Conservation (phyloP, 2,113 vertebrate species). For the Solea solea region DNA sequence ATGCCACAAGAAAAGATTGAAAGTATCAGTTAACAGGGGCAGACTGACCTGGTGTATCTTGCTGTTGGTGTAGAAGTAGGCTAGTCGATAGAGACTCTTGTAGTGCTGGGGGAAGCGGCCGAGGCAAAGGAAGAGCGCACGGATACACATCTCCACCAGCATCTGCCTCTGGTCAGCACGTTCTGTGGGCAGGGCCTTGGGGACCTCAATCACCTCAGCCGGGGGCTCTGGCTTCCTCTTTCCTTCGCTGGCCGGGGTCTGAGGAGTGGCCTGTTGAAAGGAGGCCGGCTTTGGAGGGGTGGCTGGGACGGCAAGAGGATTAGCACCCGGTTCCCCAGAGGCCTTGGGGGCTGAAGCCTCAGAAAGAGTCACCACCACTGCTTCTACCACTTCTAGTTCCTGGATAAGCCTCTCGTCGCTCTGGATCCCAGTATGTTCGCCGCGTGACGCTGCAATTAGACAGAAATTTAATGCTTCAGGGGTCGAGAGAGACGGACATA, state of each 20-base stretch:
- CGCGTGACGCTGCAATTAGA: conserved; percentile 43
- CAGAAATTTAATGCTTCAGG: conserved; percentile 9
- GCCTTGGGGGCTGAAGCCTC: conserved; percentile 72
- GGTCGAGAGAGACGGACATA: neutral
- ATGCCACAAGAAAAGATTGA: neutral
- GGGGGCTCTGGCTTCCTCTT: conserved; percentile 82
- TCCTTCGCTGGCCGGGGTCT: conserved; percentile 77
- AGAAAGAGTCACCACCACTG: conserved; percentile 72
- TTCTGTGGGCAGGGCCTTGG: conserved; percentile 85
- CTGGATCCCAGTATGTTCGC: conserved; percentile 50
- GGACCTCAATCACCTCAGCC: conserved; percentile 82
- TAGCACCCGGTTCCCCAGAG: conserved; percentile 48
- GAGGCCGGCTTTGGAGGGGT: conserved; percentile 69
- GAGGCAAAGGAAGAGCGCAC: conserved; percentile 91
- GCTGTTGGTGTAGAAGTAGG: conserved; percentile 92
- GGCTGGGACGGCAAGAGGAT: conserved; percentile 55
- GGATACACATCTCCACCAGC: conserved; percentile 90
- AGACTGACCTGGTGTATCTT: conserved; percentile 89
- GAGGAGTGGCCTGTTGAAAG: conserved; percentile 48
- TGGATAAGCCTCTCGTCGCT: conserved; percentile 72
- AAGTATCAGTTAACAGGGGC: neutral
- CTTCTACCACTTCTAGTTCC: conserved; percentile 75
- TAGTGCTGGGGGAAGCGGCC: conserved; percentile 98
- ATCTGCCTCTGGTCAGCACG: conserved; percentile 87
- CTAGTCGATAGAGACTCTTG: conserved; percentile 96